phyloP scores from a whole-genome alignment of 2,113 vertebrate genomes.

The Clarias batrachus region DNA sequence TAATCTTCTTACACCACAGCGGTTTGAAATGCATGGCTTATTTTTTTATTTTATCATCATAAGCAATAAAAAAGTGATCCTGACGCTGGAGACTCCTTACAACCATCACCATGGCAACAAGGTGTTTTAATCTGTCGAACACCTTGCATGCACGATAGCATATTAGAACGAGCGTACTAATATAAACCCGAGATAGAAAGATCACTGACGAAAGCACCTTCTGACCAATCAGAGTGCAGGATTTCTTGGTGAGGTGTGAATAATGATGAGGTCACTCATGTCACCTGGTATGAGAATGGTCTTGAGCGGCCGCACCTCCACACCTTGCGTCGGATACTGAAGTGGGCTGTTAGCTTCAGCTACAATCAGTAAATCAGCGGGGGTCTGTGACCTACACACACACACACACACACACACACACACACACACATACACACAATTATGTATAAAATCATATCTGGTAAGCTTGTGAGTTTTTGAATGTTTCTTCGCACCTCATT shows the following conservation, averaged over 20 bases:
- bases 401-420: slow-evolving; percentile 23
- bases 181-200: not conserved
- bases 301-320: slow-evolving; percentile 83
- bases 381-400: slow-evolving; percentile 71
- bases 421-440: not conserved
- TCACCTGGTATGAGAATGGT: slow-evolving; percentile 85
- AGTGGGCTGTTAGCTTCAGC: slow-evolving; percentile 85
- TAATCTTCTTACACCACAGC: no score
- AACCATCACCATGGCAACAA: no score
- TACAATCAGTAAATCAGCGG: slow-evolving; percentile 78
- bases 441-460: not conserved
- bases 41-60: no score
- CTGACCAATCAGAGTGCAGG: not conserved
- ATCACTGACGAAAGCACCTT: not conserved
- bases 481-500: slow-evolving; percentile 68
- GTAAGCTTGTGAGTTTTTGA: not conserved
- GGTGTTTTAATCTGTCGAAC: no score
- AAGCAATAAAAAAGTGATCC: no score
- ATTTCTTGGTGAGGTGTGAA: not conserved
- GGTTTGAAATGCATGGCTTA: no score
- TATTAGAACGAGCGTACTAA: not conserved
- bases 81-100: no score
- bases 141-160: no score
- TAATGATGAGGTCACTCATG: not conserved
- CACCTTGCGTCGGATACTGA: slow-evolving; percentile 84